Percentiles rank a stretch among this genome's conserved stretches.
Conservation (phyloP, 2,888 invertebrate genomes). For the Helobdella robusta region DNA sequence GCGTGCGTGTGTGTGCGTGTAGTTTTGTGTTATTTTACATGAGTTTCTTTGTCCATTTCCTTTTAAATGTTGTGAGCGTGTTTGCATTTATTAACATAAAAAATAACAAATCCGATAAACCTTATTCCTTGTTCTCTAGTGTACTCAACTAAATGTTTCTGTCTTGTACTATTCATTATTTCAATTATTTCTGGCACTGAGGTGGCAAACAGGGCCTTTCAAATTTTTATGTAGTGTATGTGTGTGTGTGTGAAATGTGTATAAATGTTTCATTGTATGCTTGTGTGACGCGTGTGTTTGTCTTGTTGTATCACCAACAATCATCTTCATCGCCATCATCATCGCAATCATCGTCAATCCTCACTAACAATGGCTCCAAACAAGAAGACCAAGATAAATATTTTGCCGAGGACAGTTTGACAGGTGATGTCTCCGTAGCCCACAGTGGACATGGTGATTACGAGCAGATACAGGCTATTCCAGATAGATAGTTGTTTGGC, state of each 20-base stretch:
- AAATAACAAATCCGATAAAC: not conserved
- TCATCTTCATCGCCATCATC: not conserved
- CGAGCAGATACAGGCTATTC: slow-evolving; percentile 98
- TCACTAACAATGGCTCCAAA: slow-evolving; percentile 99
- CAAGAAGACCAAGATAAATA: slow-evolving; percentile 99
- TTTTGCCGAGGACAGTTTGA: slow-evolving; percentile 91
- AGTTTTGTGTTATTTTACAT: not conserved
- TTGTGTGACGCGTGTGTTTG: too few relatives aligned
- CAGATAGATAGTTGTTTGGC: slow-evolving; percentile 89
- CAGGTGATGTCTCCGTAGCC: slow-evolving; percentile 99
- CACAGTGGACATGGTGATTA: slow-evolving; percentile 99
- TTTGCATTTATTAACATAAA: not conserved
- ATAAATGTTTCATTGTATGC: too few relatives aligned
- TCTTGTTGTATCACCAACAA: too few relatives aligned
- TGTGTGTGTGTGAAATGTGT: too few relatives aligned
- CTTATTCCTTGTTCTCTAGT: slow-evolving; percentile 9
- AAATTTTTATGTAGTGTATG: too few relatives aligned
- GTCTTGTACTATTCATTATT: slow-evolving; percentile 4
- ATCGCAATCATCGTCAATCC: slow-evolving; percentile 5
- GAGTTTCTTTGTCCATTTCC: not conserved
- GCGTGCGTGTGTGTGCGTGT: too few relatives aligned
- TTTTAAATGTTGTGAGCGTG: not conserved
- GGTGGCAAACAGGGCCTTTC: slow-evolving; percentile 18
- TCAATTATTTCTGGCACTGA: slow-evolving; percentile 21
- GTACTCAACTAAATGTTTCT: slow-evolving; percentile 9